Conservation (phyloP, 2,888 invertebrate genomes). For the Amblyteles armatorius region DNA sequence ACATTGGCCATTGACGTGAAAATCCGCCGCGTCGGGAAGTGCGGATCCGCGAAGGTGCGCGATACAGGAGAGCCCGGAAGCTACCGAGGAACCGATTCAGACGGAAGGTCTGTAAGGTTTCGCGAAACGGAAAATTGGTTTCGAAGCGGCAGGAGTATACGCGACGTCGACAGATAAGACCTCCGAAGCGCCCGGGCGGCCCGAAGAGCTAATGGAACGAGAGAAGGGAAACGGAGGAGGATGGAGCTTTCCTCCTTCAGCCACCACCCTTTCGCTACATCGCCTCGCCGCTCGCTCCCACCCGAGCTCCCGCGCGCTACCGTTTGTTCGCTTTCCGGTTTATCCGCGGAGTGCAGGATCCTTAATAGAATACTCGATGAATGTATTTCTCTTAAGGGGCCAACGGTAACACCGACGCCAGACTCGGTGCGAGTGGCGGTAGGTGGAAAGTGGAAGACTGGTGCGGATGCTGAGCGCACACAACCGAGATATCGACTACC, state of each 20-base stretch:
- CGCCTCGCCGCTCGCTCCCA: slow-evolving; percentile 46
- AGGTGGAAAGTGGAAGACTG: slow-evolving; percentile 59
- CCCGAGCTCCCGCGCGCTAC: slow-evolving; percentile 36
- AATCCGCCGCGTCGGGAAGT: not conserved
- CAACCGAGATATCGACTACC: slow-evolving; percentile 64
- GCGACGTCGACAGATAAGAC: slow-evolving; percentile 65
- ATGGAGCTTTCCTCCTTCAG: slow-evolving; percentile 65
- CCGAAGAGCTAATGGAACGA: slow-evolving; percentile 66
- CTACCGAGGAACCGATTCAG: not conserved
- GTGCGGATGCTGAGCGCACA: slow-evolving; percentile 45
- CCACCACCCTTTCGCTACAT: slow-evolving; percentile 48
- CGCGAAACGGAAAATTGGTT: slow-evolving; percentile 65
- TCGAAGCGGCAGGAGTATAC: slow-evolving; percentile 50
- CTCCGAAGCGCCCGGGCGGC: slow-evolving; percentile 49
- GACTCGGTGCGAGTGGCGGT: slow-evolving; percentile 52
- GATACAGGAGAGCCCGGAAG: not conserved
- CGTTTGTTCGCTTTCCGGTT: slow-evolving; percentile 72
- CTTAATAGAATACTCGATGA: slow-evolving; percentile 82
- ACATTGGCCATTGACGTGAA: not conserved
- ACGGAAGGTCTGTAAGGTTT: slow-evolving; percentile 44
- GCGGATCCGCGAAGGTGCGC: not conserved
- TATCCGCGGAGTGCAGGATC: slow-evolving; percentile 79
- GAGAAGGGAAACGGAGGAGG: slow-evolving; percentile 64
- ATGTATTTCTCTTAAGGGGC: slow-evolving; percentile 80
- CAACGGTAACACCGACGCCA: slow-evolving; percentile 41